Conservation (phyloP, 2,113 vertebrate genomes). For the Illadopsis cleaveri region DNA sequence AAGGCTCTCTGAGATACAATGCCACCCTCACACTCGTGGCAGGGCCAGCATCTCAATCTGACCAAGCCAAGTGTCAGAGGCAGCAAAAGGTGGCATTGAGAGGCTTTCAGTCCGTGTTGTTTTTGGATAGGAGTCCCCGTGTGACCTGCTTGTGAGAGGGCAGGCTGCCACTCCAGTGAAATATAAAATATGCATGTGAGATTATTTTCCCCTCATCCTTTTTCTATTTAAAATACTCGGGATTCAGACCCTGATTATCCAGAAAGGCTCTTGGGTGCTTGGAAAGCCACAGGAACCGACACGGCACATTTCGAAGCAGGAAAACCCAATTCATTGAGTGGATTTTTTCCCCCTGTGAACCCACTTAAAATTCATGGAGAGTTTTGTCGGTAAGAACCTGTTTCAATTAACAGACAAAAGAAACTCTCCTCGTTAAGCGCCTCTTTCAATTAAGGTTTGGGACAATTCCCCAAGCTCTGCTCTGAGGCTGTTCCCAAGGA, state of each 20-base stretch:
- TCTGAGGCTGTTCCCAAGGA: neutral
- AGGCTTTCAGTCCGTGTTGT: neutral
- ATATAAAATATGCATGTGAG: neutral
- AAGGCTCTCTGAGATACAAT: neutral
- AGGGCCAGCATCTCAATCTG: neutral
- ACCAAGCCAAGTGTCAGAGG: neutral
- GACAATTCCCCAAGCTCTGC: slow-evolving; percentile 51
- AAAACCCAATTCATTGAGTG: slow-evolving; percentile 21
- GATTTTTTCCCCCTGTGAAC: neutral
- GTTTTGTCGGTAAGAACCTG: slow-evolving; percentile 64
- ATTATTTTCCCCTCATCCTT: neutral
- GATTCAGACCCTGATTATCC: neutral
- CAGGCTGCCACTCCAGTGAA: neutral
- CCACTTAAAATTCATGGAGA: slow-evolving; percentile 64
- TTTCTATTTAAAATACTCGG: neutral
- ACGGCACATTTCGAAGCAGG: slow-evolving; percentile 3
- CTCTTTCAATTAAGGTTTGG: slow-evolving; percentile 59
- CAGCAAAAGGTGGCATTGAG: neutral
- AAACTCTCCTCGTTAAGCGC: slow-evolving; percentile 48
- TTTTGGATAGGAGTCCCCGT: neutral
- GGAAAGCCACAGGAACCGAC: neutral
- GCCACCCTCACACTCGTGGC: neutral
- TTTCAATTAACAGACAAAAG: slow-evolving; percentile 67
- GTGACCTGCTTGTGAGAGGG: fast-evolving
- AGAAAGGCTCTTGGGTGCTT: neutral